Percentiles rank a stretch among this genome's conserved stretches.
Conservation (phyloP, 2,888 invertebrate species). For the Spilosoma lubricipeda region DNA sequence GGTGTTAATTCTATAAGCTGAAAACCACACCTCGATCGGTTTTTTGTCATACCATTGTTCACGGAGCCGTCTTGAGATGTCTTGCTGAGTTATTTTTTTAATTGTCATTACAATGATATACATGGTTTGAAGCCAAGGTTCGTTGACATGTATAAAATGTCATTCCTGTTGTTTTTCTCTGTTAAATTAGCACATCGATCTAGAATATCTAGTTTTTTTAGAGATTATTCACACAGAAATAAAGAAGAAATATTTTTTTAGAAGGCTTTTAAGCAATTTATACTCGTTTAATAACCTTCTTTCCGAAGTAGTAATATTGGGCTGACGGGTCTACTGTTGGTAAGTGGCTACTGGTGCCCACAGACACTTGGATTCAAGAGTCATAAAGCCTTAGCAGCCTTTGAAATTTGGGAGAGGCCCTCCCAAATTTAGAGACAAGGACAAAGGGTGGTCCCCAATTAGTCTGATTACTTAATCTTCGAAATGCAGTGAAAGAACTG, state of each 20-base stretch:
- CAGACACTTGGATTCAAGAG: too few species aligned
- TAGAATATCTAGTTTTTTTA: constrained; percentile 4
- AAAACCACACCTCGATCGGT: not conserved
- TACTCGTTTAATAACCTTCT: too few species aligned
- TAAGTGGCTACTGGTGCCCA: too few species aligned
- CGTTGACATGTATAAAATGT: constrained; percentile 12
- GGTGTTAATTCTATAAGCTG: not conserved
- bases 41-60: constrained; percentile 13
- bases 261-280: too few species aligned
- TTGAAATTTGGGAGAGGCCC: too few species aligned
- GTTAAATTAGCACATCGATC: not conserved
- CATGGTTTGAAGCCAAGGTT: not conserved
- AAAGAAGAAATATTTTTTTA: not conserved
- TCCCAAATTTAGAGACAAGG: too few species aligned
- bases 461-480: too few species aligned
- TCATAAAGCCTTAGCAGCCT: too few species aligned
- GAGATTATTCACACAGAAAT: not conserved
- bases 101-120: not conserved
- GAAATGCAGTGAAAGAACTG: too few species aligned
- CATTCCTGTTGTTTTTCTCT: constrained; percentile 5
- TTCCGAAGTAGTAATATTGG: too few species aligned
- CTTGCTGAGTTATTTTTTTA: not conserved
- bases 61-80: not conserved
- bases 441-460: too few species aligned
- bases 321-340: too few species aligned